These are phyloP conservation scores for Polyergus mexicanus DNA, from an alignment of 1,140 invertebrate genomes.

Conservation along the genomic window DNA sequence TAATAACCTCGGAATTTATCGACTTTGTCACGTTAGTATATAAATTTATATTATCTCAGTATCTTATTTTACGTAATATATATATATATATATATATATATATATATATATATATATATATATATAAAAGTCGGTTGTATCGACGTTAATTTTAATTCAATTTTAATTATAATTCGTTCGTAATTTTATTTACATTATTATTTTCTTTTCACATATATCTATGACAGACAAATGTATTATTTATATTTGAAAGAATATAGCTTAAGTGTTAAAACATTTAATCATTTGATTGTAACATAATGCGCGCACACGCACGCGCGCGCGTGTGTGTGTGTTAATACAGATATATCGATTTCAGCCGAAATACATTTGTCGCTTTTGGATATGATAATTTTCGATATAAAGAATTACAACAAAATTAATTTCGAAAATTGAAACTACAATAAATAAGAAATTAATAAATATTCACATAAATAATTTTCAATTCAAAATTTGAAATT, in stretches of 20 bases:
- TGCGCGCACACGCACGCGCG: too few species aligned
- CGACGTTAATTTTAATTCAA: background rate
- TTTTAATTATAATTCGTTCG: background rate
- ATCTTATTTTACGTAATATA: background rate
- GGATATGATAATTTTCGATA: background rate
- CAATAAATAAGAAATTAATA: background rate
- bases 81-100: background rate
- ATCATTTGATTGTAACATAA: slow-evolving; percentile 9
- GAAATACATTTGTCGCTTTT: background rate
- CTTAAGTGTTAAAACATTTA: background rate
- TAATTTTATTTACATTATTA: background rate
- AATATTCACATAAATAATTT: slow-evolving; percentile 12
- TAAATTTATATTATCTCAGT: slow-evolving; percentile 20
- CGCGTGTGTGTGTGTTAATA: background rate
- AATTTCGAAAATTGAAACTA: slow-evolving; percentile 13
- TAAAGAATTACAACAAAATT: slow-evolving; percentile 17
- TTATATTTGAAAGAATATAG: background rate
- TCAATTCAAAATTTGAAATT: slow-evolving; percentile 8
- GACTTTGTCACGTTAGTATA: slow-evolving; percentile 30
- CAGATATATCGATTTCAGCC: background rate
- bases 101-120: background rate
- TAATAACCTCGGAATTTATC: slow-evolving; percentile 63
- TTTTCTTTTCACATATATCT: background rate
- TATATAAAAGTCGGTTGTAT: background rate
- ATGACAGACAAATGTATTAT: background rate